A percentile compares a stretch with the other conserved stretches of the same genome.
phyloP scores from a whole-genome alignment of 2,797 vertebrate genomes.

The Crax fasciolata region DNA sequence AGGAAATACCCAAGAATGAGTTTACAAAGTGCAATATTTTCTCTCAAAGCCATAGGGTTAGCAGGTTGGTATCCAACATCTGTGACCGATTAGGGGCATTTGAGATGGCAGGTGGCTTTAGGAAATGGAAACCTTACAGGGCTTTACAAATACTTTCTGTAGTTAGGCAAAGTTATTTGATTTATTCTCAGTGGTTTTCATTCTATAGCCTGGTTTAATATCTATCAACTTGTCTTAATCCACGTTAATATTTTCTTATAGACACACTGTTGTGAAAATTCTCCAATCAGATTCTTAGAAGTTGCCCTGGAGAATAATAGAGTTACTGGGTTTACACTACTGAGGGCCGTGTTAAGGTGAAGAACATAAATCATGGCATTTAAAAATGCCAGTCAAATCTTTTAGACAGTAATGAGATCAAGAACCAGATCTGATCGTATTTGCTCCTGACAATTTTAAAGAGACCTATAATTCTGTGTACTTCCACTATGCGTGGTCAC shows the following conservation, averaged over 20 bases:
- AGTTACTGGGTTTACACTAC: slow-evolving; percentile 68
- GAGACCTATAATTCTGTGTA: neutral
- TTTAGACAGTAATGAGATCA: slow-evolving; percentile 74
- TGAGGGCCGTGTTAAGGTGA: slow-evolving; percentile 50
- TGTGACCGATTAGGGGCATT: slow-evolving; percentile 90
- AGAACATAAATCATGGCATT: slow-evolving; percentile 70
- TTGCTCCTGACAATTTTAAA: slow-evolving; percentile 62
- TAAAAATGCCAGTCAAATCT: slow-evolving; percentile 74
- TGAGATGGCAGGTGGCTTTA: slow-evolving; percentile 85
- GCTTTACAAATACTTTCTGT: slow-evolving; percentile 83
- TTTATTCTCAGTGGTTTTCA: slow-evolving; percentile 68
- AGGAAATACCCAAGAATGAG: slow-evolving; percentile 88
- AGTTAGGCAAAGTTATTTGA: slow-evolving; percentile 76
- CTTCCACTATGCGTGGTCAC: slow-evolving; percentile 9
- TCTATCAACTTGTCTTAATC: slow-evolving; percentile 74
- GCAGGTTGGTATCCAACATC: slow-evolving; percentile 91
- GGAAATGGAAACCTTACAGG: slow-evolving; percentile 79
- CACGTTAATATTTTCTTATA: slow-evolving; percentile 74
- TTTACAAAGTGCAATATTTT: slow-evolving; percentile 86
- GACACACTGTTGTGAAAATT: slow-evolving; percentile 62
- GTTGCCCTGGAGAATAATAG: slow-evolving; percentile 64
- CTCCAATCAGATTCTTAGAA: slow-evolving; percentile 47
- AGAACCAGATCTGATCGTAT: slow-evolving; percentile 68
- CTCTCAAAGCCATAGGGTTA: slow-evolving; percentile 86
- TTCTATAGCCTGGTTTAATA: slow-evolving; percentile 71